phyloP scores from a whole-genome alignment of 2,797 vertebrate species.

The Paramormyrops hopkinsi region DNA sequence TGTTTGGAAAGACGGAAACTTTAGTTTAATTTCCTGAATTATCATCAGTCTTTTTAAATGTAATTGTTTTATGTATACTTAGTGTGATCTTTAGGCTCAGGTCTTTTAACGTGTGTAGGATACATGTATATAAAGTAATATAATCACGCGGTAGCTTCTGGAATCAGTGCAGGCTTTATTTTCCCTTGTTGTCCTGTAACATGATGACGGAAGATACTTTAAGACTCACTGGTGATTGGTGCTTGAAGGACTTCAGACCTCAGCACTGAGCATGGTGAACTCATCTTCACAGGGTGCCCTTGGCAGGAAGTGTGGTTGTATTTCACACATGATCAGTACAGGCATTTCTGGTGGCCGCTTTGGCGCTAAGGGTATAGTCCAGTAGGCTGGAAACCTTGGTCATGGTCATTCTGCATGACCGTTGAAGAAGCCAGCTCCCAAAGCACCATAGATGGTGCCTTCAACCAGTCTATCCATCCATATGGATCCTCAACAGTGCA shows the following conservation, averaged over 20 bases:
- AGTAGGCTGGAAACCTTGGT: neutral
- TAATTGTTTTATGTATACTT: neutral
- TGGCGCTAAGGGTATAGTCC: neutral
- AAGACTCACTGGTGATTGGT: neutral
- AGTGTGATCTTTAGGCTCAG: neutral
- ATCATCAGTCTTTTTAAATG: neutral
- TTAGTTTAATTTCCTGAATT: neutral
- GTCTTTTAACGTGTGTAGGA: neutral
- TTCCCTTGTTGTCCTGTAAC: neutral
- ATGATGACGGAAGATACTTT: neutral
- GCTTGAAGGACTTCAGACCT: constrained; percentile 22
- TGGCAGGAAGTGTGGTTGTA: constrained; percentile 31
- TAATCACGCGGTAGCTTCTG: neutral
- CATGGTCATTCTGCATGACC: neutral
- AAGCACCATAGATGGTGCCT: neutral
- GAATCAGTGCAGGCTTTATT: neutral
- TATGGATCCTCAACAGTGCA: neutral
- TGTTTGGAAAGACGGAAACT: neutral
- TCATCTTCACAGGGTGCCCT: constrained; percentile 18
- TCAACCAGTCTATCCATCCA: neutral
- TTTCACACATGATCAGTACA: constrained; percentile 31
- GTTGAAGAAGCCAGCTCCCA: neutral
- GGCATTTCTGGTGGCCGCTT: neutral
- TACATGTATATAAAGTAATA: neutral
- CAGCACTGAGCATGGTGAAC: neutral